These are phyloP conservation scores for Pangasianodon hypophthalmus DNA, from an alignment of 2,113 vertebrate species.

Conservation along the genomic window DNA sequence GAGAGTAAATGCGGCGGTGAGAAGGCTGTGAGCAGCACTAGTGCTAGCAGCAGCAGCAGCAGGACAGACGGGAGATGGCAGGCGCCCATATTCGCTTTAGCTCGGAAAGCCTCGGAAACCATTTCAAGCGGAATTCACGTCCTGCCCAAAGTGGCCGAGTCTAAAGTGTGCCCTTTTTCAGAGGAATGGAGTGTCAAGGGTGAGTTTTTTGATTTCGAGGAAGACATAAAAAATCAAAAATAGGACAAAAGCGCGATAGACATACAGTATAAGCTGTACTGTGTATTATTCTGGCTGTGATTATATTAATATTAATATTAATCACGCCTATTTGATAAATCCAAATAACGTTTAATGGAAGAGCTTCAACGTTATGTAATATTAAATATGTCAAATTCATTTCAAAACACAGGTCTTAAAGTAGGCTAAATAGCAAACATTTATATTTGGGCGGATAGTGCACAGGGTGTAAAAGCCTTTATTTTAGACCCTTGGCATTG, in stretches of 20 bases:
- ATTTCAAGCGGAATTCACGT: slow-evolving; percentile 79
- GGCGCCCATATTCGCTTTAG: slow-evolving; percentile 80
- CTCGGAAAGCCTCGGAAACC: slow-evolving; percentile 80
- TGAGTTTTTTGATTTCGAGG: slow-evolving; percentile 44
- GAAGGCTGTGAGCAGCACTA: slow-evolving; percentile 52
- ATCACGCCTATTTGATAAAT: neutral
- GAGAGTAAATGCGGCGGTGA: slow-evolving; percentile 66
- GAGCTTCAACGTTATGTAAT: neutral
- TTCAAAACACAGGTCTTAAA: neutral
- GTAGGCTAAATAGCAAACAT: neutral
- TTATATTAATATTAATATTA: neutral
- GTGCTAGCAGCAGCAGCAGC: slow-evolving; percentile 46
- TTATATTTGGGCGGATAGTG: neutral
- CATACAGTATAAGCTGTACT: neutral
- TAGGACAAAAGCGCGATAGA: neutral
- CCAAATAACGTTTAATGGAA: neutral
- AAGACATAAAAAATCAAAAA: neutral
- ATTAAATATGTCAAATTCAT: neutral
- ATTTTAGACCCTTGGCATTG: neutral
- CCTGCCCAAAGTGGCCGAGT: slow-evolving; percentile 76
- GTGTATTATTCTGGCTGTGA: neutral
- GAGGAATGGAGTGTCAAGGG: slow-evolving; percentile 76
- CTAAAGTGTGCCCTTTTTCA: slow-evolving; percentile 67
- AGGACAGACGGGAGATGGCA: slow-evolving; percentile 76
- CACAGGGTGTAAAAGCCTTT: neutral